These are phyloP conservation scores for Drosophila meridionalis DNA, from an alignment of 2,888 invertebrate species.

Conservation along the genomic window DNA sequence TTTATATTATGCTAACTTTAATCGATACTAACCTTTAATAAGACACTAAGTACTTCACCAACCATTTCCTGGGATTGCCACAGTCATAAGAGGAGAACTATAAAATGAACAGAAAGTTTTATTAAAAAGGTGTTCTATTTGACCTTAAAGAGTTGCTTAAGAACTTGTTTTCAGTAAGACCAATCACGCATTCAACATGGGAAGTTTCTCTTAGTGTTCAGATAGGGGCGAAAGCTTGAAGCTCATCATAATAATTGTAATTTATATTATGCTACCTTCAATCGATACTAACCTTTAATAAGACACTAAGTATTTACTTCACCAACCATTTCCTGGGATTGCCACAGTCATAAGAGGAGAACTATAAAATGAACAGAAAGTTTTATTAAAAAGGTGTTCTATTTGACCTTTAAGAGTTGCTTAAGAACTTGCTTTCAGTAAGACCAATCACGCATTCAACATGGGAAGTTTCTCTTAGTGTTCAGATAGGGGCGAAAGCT, in stretches of 20 bases:
- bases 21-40: not conserved
- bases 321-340: not conserved
- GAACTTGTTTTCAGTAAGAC: slow-evolving; percentile 22
- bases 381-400: not conserved
- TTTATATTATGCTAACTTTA: not conserved
- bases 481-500: slow-evolving; percentile 11
- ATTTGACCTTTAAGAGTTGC: not conserved
- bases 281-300: not conserved
- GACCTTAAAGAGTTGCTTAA: not conserved
- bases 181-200: slow-evolving; percentile 77
- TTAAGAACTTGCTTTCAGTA: not conserved
- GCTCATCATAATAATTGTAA: slow-evolving; percentile 12
- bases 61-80: not conserved
- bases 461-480: slow-evolving; percentile 1
- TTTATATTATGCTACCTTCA: not conserved
- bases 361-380: not conserved
- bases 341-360: not conserved
- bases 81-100: not conserved
- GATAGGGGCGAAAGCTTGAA: slow-evolving; percentile 61
- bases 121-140: not conserved
- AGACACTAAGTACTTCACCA: not conserved
- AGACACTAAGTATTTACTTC: not conserved
- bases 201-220: slow-evolving; percentile 74
- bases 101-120: not conserved
- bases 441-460: slow-evolving; percentile 10